Evolutionary conservation across 37 sponge, comb jelly and placozoan genomes (phyloP).

Genomic region (Chondrilla cf. caribensis): DNA sequence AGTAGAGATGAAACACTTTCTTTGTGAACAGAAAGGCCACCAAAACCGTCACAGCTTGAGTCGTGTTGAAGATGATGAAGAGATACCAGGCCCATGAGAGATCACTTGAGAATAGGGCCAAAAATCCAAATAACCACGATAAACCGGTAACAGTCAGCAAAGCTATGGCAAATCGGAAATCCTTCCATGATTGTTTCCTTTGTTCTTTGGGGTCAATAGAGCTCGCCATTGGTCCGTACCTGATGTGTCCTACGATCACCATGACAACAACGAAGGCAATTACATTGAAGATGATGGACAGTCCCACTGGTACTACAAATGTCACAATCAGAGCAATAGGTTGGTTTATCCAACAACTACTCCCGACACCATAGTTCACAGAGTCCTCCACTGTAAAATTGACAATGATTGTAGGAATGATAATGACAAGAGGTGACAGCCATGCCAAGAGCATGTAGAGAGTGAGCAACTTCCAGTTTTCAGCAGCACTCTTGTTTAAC

Average conservation of each 20-base stretch:
- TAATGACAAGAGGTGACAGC: constrained; percentile 28
- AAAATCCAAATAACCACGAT: constrained; percentile 58
- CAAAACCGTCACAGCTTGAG: constrained; percentile 35
- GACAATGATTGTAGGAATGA: background rate
- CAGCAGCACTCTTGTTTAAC: background rate
- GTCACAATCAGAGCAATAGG: constrained; percentile 22
- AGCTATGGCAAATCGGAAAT: constrained; percentile 13
- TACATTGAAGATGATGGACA: constrained; percentile 22
- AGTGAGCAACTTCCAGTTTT: background rate
- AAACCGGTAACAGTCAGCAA: constrained; percentile 32
- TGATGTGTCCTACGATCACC: background rate
- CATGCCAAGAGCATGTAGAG: too few relatives aligned
- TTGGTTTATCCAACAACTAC: constrained; percentile 52
- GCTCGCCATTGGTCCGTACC: background rate
- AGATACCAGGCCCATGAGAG: constrained; percentile 42
- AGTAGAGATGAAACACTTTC: constrained; percentile 31
- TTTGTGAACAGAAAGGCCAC: constrained; percentile 29
- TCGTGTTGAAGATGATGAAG: constrained; percentile 51
- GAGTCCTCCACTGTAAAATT: constrained; percentile 26
- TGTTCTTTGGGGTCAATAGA: background rate
- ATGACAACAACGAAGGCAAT: background rate
- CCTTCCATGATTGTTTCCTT: background rate
- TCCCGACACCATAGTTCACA: constrained; percentile 37
- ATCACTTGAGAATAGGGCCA: constrained; percentile 8
- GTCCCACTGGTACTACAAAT: constrained; percentile 26